A percentile compares a stretch with the other conserved stretches of the same genome.
These are phyloP conservation scores for Myoxocephalus aenaeus DNA, from an alignment of 2,797 vertebrate genomes.

Conservation along the genomic window DNA sequence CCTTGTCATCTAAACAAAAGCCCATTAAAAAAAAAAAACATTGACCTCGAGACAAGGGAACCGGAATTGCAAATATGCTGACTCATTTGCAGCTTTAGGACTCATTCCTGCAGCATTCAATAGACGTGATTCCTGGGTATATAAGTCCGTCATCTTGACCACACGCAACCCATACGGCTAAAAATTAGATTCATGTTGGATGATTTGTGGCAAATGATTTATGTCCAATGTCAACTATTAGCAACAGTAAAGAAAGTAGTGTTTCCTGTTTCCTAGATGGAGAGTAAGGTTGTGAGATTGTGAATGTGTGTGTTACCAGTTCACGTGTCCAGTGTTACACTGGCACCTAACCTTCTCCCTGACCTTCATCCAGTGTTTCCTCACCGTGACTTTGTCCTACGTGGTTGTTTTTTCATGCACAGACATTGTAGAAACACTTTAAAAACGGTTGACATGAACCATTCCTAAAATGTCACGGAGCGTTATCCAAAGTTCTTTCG, in stretches of 20 bases:
- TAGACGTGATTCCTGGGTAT: background rate
- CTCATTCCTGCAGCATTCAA: background rate
- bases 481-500: background rate
- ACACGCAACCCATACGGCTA: too few relatives aligned
- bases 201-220: too few relatives aligned
- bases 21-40: background rate
- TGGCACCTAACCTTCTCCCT: background rate
- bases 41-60: background rate
- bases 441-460: background rate
- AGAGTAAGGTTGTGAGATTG: background rate
- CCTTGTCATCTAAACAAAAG: background rate
- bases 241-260: too few relatives aligned
- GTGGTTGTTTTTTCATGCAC: background rate
- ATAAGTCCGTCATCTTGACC: too few relatives aligned
- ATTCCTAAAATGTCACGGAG: conserved; percentile 4
- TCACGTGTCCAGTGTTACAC: background rate
- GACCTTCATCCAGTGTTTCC: background rate
- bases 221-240: too few relatives aligned
- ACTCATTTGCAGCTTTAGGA: background rate
- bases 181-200: too few relatives aligned
- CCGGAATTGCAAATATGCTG: background rate
- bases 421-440: background rate
- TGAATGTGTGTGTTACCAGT: background rate
- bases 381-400: background rate
- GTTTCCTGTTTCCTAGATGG: too few relatives aligned